Evolutionary conservation across 2,888 invertebrate species (phyloP), one percentile per base, ranked within the genome.

Genomic region (Perithous albicinctus): DNA sequence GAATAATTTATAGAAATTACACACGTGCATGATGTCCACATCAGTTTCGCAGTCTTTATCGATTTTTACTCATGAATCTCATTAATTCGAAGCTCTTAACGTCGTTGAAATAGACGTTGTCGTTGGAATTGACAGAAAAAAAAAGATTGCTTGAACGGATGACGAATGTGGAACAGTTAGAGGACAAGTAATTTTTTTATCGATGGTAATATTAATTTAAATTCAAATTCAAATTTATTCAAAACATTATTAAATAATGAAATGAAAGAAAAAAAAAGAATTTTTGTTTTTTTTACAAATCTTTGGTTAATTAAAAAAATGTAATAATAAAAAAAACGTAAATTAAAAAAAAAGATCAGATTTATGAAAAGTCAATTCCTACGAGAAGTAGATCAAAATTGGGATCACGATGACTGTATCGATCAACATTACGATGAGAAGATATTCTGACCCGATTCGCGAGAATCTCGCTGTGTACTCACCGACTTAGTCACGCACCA

Each of bases 401-500:
- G 59, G 59, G 82, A 76, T 82, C 76, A 35, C 63, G 72, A 73
- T 72, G 76, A 76, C 78, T 79, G 72, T 67, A 76, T 63, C 79
- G 75, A 78, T 82, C 75, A 79, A 79, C 82, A 76, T 35, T 67
- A 76, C 32, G 73, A 74, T 74, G 69, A 83, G 83, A 78, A 74
- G 85, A 82, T 69, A 84, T 85, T 87, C 85, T 87, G 87, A 88
- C 88, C 87, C 80, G 81, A 84, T 88, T 89, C 85, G 85, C 82
- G 80, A 69, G 81, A 80, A 83, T 80, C 80, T 74, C 77, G 56
- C 63, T 76, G 79, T 83, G 64, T 86, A 85, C 86, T 87, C 82
- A 81, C n/a, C 83, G 67, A 80, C 81, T 78, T 76, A 89, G 87
- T 89, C 89, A 89, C 87, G 88, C 88, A 88, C 87, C 84, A 74